phyloP scores from a whole-genome alignment of 1,140 invertebrate genomes.

The Lineus longissimus region DNA sequence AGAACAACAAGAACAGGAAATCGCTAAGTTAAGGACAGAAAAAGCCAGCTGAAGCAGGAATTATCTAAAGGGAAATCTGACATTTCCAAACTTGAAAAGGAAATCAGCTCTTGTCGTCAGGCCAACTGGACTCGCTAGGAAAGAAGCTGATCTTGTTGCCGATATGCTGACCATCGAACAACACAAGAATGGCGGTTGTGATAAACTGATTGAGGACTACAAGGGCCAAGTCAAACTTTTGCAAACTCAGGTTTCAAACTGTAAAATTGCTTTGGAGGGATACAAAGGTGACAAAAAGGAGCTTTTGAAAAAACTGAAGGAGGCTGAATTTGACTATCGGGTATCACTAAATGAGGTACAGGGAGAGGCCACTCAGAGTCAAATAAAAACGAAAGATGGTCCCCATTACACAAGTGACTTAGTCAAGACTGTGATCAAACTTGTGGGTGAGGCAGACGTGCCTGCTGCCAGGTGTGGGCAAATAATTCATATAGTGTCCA shows the following conservation, averaged over 20 bases:
- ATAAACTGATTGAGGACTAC: too few species aligned
- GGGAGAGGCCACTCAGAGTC: neutral
- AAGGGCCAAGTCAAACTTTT: too few species aligned
- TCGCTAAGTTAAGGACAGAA: too few species aligned
- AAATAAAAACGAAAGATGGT: neutral
- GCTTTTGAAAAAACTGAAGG: too few species aligned
- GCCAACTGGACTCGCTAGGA: neutral
- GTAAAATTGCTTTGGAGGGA: too few species aligned
- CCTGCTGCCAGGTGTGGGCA: neutral
- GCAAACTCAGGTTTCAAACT: too few species aligned
- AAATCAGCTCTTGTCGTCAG: neutral
- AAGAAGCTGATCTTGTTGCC: too few species aligned
- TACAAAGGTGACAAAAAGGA: too few species aligned
- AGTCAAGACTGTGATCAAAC: neutral
- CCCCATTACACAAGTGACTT: neutral
- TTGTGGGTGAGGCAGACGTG: neutral
- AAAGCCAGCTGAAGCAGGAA: slow-evolving; percentile 5
- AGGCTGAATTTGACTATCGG: neutral
- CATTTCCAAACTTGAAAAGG: neutral
- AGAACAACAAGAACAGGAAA: too few species aligned
- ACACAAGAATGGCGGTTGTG: too few species aligned
- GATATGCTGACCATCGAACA: too few species aligned
- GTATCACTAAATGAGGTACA: neutral
- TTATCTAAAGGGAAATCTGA: neutral
- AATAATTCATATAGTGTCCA: neutral